Evolutionary conservation across 2,888 invertebrate genomes (phyloP).

Genomic region (Neoitamus cyanurus): DNA sequence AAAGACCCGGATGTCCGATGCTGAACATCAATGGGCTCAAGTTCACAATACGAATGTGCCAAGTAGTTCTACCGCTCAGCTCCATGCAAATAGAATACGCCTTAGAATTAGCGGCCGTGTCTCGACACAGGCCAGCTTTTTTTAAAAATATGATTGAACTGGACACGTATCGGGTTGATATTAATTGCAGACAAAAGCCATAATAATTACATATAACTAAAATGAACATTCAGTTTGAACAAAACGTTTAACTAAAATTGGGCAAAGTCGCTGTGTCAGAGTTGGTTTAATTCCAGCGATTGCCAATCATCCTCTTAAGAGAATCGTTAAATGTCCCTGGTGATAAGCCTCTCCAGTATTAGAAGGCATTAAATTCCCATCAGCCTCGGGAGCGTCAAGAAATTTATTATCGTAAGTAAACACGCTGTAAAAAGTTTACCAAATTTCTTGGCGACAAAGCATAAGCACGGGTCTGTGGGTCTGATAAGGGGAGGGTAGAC

Average conservation of each 20-base stretch:
- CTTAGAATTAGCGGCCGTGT: too few relatives aligned
- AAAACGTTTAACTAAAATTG: background rate
- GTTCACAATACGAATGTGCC: too few relatives aligned
- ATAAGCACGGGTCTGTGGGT: too few relatives aligned
- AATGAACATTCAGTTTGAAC: background rate
- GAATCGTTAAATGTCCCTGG: background rate
- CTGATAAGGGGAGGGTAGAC: background rate
- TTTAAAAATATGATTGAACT: background rate
- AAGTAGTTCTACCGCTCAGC: too few relatives aligned
- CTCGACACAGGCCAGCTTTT: too few relatives aligned
- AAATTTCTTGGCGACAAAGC: conserved; percentile 9
- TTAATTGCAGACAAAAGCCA: too few relatives aligned
- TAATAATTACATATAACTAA: background rate
- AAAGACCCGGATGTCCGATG: too few relatives aligned
- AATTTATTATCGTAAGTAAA: conserved; percentile 50
- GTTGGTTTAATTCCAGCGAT: background rate
- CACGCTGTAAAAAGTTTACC: conserved; percentile 37
- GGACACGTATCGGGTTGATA: too few relatives aligned
- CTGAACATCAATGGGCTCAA: too few relatives aligned
- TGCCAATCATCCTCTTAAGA: background rate
- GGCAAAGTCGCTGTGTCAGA: background rate
- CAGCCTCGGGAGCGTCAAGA: conserved; percentile 2
- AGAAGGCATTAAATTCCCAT: conserved; percentile 48
- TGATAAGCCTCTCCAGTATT: background rate
- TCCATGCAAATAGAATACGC: too few relatives aligned